These are phyloP conservation scores for Catharus fuscescens DNA, from an alignment of 2,113 vertebrate genomes.

Conservation along the genomic window DNA sequence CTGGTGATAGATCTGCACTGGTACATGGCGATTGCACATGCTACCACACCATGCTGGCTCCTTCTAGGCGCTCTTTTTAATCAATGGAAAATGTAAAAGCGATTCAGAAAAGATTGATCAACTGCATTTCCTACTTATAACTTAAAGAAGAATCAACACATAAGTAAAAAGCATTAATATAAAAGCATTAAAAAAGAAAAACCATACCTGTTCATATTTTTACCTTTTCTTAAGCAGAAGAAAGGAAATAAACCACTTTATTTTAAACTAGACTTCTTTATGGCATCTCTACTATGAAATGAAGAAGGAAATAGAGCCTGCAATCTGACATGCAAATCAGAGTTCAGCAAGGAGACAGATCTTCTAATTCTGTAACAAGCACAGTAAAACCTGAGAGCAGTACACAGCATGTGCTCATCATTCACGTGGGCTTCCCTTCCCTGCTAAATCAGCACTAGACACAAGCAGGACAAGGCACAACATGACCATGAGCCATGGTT, in stretches of 20 bases:
- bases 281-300: background rate
- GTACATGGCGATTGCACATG: background rate
- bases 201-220: background rate
- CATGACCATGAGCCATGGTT: rapidly evolving
- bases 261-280: background rate
- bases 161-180: background rate
- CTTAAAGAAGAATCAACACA: background rate
- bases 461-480: background rate
- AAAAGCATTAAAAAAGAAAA: background rate
- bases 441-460: background rate
- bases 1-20: background rate
- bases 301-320: background rate
- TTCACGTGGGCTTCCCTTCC: background rate
- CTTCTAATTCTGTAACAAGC: background rate
- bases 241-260: background rate
- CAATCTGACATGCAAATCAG: background rate
- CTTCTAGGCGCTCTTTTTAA: background rate
- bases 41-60: background rate
- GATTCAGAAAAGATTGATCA: background rate
- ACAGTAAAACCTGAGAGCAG: background rate
- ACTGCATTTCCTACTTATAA: background rate
- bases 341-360: background rate
- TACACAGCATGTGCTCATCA: background rate
- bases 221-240: background rate
- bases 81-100: background rate